A percentile compares a stretch with the other conserved stretches of the same genome.
Evolutionary conservation across 2,113 vertebrate species (phyloP).

Genomic region (Chloroceryle aenea): DNA sequence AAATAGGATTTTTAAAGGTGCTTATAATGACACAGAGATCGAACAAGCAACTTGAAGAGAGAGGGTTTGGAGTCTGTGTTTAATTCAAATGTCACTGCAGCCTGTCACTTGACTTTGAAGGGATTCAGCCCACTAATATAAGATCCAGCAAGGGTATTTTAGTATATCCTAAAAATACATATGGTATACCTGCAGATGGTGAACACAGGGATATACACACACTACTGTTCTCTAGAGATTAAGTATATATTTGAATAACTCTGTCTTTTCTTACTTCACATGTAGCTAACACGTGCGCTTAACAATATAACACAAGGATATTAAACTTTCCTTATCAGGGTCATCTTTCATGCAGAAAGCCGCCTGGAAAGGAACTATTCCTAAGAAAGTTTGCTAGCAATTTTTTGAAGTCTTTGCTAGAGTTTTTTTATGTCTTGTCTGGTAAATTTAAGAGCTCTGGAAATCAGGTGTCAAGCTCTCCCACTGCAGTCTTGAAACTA

Average conservation of each 20-base stretch:
- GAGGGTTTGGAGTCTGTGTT: neutral
- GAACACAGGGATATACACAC: neutral
- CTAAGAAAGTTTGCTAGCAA: neutral
- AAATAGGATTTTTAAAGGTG: neutral
- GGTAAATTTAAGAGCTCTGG: neutral
- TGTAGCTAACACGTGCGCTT: too few relatives aligned
- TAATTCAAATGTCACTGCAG: neutral
- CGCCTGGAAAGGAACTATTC: neutral
- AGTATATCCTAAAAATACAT: neutral
- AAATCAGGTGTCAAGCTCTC: neutral
- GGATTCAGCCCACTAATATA: neutral
- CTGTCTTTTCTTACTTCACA: neutral
- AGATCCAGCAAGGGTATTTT: neutral
- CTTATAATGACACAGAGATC: neutral
- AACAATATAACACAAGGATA: neutral
- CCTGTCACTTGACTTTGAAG: neutral
- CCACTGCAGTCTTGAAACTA: neutral
- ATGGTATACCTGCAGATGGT: neutral
- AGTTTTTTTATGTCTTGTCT: neutral
- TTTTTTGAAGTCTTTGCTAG: neutral
- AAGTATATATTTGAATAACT: neutral
- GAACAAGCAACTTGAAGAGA: accelerated
- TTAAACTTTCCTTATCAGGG: neutral
- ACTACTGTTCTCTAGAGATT: neutral
- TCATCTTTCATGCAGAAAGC: neutral